Conservation (phyloP, 92 coral and sea anemone species). For the Heliopora coerulea region DNA sequence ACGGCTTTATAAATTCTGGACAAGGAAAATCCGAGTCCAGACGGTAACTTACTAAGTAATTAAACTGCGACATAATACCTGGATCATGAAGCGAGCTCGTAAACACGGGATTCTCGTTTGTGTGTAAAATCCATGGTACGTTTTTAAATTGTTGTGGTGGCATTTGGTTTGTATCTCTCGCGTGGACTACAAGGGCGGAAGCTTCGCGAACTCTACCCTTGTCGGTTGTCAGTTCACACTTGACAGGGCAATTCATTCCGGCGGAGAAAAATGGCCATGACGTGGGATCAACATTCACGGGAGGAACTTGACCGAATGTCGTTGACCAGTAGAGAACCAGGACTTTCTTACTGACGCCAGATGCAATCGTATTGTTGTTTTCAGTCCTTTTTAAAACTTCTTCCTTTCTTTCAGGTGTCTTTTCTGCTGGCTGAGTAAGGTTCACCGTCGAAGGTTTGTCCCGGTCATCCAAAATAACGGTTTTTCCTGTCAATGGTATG, state of each 20-base stretch:
- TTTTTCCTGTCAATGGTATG: no score
- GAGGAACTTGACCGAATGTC: conserved; percentile 74
- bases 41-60: conserved; percentile 73
- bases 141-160: conserved; percentile 73
- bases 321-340: conserved; percentile 88
- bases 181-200: conserved; percentile 94
- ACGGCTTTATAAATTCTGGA: conserved; percentile 84
- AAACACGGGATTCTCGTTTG: conserved; percentile 89
- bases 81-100: conserved; percentile 74
- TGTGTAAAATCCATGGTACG: conserved; percentile 93
- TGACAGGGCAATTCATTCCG: conserved; percentile 86
- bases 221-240: conserved; percentile 83
- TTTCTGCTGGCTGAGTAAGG: no score
- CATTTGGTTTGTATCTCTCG: conserved; percentile 78
- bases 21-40: conserved; percentile 97
- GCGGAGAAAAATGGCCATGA: conserved; percentile 96
- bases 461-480: no score
- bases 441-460: no score
- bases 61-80: conserved; percentile 75
- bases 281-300: conserved; percentile 54
- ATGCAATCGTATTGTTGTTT: no score
- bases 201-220: conserved; percentile 73
- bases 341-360: conserved; percentile 24
- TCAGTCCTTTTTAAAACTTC: no score
- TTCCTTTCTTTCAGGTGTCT: background rate